Conservation (phyloP, 2,888 invertebrate species). For the Imbricaverruca yamaguchii region DNA sequence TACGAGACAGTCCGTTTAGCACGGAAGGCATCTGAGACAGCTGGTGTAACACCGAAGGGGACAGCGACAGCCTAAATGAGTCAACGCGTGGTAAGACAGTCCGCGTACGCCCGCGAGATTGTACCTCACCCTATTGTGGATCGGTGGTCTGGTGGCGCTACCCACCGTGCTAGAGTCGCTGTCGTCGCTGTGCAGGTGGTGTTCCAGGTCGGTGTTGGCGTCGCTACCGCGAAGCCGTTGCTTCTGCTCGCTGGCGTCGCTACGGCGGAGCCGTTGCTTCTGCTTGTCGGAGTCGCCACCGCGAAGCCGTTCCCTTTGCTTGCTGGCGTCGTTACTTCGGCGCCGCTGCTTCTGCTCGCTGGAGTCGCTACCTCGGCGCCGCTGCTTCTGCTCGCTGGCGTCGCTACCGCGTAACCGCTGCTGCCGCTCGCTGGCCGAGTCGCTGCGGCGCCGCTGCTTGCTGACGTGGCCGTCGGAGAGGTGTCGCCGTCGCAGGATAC, state of each 20-base stretch:
- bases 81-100: too few species aligned
- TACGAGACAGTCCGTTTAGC: too few species aligned
- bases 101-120: too few species aligned
- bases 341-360: constrained; percentile 7
- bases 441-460: neutral
- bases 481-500: neutral
- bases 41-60: too few species aligned
- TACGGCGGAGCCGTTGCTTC: neutral
- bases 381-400: neutral
- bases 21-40: too few species aligned
- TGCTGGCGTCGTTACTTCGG: neutral
- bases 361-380: neutral
- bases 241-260: neutral
- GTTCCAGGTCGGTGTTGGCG: neutral
- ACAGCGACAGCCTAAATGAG: too few species aligned
- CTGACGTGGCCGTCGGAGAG: neutral
- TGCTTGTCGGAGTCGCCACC: neutral
- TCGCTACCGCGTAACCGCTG: neutral
- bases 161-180: constrained; percentile 16
- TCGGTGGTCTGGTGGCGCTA: too few species aligned
- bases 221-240: neutral
- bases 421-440: neutral
- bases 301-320: neutral
- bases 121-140: too few species aligned
- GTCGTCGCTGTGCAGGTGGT: constrained; percentile 5